These are phyloP conservation scores for Aleiodes alternator DNA, from an alignment of 2,888 invertebrate species.

Conservation along the genomic window DNA sequence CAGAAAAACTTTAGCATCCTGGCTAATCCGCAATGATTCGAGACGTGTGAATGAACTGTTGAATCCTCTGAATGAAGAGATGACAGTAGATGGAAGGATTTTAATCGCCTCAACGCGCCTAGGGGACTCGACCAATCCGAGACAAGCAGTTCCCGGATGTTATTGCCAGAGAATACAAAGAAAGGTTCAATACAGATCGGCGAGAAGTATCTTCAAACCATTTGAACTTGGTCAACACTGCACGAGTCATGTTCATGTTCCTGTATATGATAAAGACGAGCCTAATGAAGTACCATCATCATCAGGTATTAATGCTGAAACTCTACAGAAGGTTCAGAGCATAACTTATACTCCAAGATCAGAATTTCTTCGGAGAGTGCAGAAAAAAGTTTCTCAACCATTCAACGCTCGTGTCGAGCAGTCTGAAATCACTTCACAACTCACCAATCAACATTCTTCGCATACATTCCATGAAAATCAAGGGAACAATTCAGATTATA, in stretches of 20 bases:
- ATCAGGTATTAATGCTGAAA: constrained; percentile 60
- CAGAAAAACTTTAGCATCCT: constrained; percentile 32
- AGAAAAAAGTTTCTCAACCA: constrained; percentile 52
- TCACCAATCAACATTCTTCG: not conserved
- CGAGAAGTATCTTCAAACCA: constrained; percentile 50
- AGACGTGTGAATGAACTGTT: constrained; percentile 53
- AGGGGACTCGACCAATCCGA: constrained; percentile 43
- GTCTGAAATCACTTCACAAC: not conserved
- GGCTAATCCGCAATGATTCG: constrained; percentile 60
- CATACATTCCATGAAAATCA: not conserved
- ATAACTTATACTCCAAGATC: constrained; percentile 67
- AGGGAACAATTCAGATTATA: not conserved
- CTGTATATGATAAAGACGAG: constrained; percentile 21
- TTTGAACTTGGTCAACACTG: constrained; percentile 51
- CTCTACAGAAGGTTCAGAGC: constrained; percentile 59
- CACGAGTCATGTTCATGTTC: constrained; percentile 50
- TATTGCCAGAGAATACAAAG: constrained; percentile 61
- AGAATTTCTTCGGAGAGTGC: constrained; percentile 65
- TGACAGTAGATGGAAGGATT: constrained; percentile 56
- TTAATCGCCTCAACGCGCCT: constrained; percentile 61
- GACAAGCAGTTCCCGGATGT: constrained; percentile 65
- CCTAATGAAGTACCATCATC: constrained; percentile 25
- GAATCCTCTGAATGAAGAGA: constrained; percentile 40
- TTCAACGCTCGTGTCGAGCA: not conserved
- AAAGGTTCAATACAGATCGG: constrained; percentile 52